A percentile compares a stretch with the other conserved stretches of the same genome.
Evolutionary conservation across 2,888 invertebrate genomes (phyloP).

Genomic region (Amiota minor): DNA sequence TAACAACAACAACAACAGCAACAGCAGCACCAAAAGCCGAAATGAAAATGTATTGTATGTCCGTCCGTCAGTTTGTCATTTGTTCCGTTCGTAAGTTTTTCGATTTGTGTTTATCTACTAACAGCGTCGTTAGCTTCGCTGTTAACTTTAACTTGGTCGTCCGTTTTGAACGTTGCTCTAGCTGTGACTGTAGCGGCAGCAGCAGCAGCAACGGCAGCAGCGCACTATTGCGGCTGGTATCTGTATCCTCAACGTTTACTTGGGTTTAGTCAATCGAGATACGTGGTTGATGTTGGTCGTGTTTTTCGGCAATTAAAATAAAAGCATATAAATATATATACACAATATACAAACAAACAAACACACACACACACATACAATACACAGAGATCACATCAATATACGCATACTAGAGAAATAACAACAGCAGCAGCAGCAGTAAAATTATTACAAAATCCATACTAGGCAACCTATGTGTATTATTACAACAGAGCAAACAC

Average conservation of each 20-base stretch:
- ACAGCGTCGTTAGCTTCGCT: constrained; percentile 35
- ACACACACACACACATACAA: constrained; percentile 25
- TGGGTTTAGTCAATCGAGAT: constrained; percentile 74
- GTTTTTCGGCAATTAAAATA: constrained; percentile 64
- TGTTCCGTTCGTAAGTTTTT: background rate
- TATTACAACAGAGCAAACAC: constrained; percentile 5
- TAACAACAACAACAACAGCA: constrained; percentile 45
- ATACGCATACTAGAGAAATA: constrained; percentile 21
- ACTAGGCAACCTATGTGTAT: constrained; percentile 35
- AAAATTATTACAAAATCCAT: constrained; percentile 40
- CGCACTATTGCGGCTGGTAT: constrained; percentile 50
- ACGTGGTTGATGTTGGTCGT: constrained; percentile 74
- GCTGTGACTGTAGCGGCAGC: background rate
- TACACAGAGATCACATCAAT: background rate
- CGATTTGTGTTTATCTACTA: background rate
- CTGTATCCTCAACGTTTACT: constrained; percentile 72
- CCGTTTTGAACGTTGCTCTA: too few relatives aligned
- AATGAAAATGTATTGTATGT: background rate
- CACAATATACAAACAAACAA: constrained; percentile 23
- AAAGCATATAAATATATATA: constrained; percentile 36
- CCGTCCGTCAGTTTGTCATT: background rate
- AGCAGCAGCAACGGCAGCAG: too few relatives aligned
- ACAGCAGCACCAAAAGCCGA: constrained; percentile 37
- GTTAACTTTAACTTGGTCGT: constrained; percentile 22
- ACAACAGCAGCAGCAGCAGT: constrained; percentile 34